Conservation (phyloP, 2,113 vertebrate species). For the Megaptera novaeangliae region DNA sequence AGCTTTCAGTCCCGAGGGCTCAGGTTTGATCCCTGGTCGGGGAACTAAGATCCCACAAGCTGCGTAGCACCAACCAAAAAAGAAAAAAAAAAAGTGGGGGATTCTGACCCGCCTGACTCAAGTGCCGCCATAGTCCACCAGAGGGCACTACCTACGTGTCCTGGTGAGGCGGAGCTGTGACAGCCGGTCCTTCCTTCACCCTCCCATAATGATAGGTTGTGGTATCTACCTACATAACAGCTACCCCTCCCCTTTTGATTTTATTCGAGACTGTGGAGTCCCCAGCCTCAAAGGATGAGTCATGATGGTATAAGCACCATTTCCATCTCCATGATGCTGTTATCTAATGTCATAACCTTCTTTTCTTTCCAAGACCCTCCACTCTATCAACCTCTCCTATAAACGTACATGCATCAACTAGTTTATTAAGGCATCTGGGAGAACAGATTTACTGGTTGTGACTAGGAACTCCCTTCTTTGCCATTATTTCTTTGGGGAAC, state of each 20-base stretch:
- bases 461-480: background rate
- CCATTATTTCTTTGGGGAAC: background rate
- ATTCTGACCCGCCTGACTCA: background rate
- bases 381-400: background rate
- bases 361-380: background rate
- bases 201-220: background rate
- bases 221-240: background rate
- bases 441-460: background rate
- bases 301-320: background rate
- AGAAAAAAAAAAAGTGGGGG: no score
- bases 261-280: background rate
- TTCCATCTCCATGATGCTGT: no score
- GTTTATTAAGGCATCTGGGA: background rate
- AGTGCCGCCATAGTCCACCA: conserved; percentile 2
- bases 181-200: background rate
- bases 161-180: background rate
- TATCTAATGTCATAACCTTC: background rate
- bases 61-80: no score
- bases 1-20: no score
- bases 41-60: no score
- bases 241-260: background rate
- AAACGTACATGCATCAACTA: background rate
- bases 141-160: background rate
- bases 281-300: background rate
- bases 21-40: no score